A percentile compares a stretch with the other conserved stretches of the same genome.
These are phyloP conservation scores for Muscicapa comitata DNA, from an alignment of 2,797 vertebrate genomes.

Conservation along the genomic window DNA sequence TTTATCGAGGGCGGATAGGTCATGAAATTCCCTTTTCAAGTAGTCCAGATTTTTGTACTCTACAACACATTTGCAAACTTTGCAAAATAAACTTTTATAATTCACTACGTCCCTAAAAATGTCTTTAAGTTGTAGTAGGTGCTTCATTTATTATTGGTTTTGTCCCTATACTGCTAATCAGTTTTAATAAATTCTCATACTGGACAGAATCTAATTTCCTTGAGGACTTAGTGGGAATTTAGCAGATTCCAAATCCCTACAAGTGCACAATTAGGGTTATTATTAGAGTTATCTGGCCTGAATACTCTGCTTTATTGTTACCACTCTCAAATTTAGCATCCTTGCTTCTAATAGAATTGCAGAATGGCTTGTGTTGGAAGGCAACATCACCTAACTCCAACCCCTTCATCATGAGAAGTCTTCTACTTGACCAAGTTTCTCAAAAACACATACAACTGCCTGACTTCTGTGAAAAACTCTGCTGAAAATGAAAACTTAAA, in stretches of 20 bases:
- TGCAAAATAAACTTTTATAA: background rate
- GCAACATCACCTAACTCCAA: background rate
- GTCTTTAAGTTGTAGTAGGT: background rate
- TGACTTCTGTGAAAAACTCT: background rate
- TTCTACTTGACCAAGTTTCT: background rate
- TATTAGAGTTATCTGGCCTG: background rate
- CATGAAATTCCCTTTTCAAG: background rate
- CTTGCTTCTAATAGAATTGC: background rate
- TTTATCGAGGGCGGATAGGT: background rate
- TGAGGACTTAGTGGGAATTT: background rate
- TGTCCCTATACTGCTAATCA: background rate
- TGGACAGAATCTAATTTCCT: background rate
- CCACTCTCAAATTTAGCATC: background rate
- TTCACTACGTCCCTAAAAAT: background rate
- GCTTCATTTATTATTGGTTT: background rate
- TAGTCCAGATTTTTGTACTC: background rate
- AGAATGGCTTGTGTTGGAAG: background rate
- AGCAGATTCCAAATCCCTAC: background rate
- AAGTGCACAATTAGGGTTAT: fast-evolving
- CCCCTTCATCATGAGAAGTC: fast-evolving
- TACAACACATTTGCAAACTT: background rate
- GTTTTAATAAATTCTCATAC: background rate
- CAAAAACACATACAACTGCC: background rate
- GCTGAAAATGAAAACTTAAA: background rate
- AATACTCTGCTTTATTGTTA: background rate